Base-by-base conservation (phyloP, 2,888 invertebrate species). In the Papilio elwesi region DNA sequence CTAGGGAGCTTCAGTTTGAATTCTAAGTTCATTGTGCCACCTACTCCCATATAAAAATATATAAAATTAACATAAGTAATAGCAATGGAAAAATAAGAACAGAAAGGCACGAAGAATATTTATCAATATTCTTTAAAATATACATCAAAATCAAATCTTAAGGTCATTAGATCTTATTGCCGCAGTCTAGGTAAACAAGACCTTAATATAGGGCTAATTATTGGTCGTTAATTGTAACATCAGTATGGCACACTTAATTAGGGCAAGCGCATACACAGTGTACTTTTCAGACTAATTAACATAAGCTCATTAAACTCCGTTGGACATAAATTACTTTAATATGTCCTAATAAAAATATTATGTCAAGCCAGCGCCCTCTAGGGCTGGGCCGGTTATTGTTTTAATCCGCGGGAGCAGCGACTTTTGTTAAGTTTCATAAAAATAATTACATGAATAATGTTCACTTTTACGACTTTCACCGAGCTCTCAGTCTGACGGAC, bases 301-400 rank as follows among this genome's bases (percentile, higher is more conserved):
- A 91, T 91, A 90, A 87, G 85, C 84, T 87, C 89, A 90, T 91
- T 91, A 88, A 79, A 81, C 74, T 73, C 77, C 79, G 74, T 81
- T 80, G 76, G 76, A 84, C 85, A 90, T 91, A 91, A 91, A 92
- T 91, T 88, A 92, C 82, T 78, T 86, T 88, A 90, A 90, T 89
- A 88, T 87, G 87, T 86, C 83, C 82, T 88, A 86, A 87, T 88
- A 90, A 91, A 90, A 83, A 80, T 70, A 70, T 70, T 67, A 74
- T 55, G 62, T 63, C n/a, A 48, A 67, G 83, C 80, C 83, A 80
- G 85, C 87, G 82, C 87, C 88, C 88, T 83, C 82, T 78, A 75
- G 85, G 73, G 73, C 69, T 52, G 57, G 73, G 73, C 57, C 66
- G 6, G 69, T 69, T 73, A 70, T 52, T n/a, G 78, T 71, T 75